Evolutionary conservation across 92 coral and sea anemone genomes (phyloP), one percentile per base, ranked within the genome.

Genomic region (Umimayanthus chanpuru): DNA sequence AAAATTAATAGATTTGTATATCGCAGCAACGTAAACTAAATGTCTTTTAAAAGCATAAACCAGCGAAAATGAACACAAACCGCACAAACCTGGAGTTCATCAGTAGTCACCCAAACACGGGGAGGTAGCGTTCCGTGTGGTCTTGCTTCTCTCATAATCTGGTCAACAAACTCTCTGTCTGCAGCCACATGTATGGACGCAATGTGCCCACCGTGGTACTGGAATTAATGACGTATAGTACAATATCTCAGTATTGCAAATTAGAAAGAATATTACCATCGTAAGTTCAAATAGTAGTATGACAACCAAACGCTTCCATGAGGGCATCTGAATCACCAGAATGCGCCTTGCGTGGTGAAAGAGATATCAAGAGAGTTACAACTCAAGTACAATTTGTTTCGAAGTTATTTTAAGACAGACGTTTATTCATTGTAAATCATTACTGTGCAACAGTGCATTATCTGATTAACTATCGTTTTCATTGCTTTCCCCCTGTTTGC

Each of bases 141-240:
- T 77, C 87, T 72, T 32, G 36, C 73, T 26, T 47, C 25, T 23
- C 32, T 32, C 39, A 92, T 84, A n/a, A 53, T 23, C 53, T 74
- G 66, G 15, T 72, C 76, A 39, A 92, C 55, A 49, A 92, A 74
- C 55, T 90, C 89, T 79, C 65, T 88, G 36, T 92, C 94, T 30
- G 76, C 86, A 9, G 93, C 88, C 38, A 88, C 40, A 70, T 28
- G n/a, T 21, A 86, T n/a, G 23, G 91, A 88, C 44, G 85, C 67
- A 7, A 92, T 72, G 65, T 90, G 94, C 6, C 94, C 94, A 38
- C 94, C 94, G 28, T 92, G 85, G 90, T 88, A 87, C 94, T 92
- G n/a, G 9, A 44, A 82, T 76, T 6, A 18, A 26, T 26, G 12
- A 55, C n/a, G n/a, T n/a, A n/a, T n/a, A 55, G 58, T 5, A 76